phyloP scores from a whole-genome alignment of 2,113 vertebrate species.

The Spilogale gracilis region DNA sequence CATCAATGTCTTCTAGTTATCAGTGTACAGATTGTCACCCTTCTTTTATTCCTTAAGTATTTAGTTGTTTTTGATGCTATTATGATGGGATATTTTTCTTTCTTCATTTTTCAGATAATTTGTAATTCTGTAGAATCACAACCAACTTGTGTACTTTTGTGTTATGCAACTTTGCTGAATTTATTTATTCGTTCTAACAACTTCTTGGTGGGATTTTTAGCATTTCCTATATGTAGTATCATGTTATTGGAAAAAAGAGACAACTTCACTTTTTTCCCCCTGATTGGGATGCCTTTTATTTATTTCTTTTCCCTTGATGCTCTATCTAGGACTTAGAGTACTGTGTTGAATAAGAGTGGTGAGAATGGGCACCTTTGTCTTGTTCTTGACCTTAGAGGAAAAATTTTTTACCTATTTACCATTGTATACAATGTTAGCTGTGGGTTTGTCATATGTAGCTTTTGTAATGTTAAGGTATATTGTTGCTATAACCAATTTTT shows the following conservation, averaged over 20 bases:
- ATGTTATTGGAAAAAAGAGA: neutral
- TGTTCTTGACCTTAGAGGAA: neutral
- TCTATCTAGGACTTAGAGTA: neutral
- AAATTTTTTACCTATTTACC: neutral
- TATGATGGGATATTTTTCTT: neutral
- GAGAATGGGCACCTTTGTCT: neutral
- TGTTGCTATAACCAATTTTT: neutral
- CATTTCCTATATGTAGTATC: neutral
- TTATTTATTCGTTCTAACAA: neutral
- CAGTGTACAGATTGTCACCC: neutral
- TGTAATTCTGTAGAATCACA: neutral
- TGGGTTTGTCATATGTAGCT: neutral
- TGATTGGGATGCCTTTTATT: neutral
- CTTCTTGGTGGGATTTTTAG: neutral
- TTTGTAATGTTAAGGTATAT: neutral
- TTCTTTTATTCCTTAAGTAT: neutral
- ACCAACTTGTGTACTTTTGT: neutral
- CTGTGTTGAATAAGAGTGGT: neutral
- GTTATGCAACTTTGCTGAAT: neutral
- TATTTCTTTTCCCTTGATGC: neutral
- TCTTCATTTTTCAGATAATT: neutral
- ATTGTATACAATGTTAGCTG: neutral
- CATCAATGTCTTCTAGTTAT: neutral
- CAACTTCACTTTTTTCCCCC: neutral
- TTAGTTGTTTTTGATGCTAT: neutral